Percentiles rank a stretch among this genome's conserved stretches.
Conservation (phyloP, 2,113 vertebrate species). For the Laticauda colubrina region DNA sequence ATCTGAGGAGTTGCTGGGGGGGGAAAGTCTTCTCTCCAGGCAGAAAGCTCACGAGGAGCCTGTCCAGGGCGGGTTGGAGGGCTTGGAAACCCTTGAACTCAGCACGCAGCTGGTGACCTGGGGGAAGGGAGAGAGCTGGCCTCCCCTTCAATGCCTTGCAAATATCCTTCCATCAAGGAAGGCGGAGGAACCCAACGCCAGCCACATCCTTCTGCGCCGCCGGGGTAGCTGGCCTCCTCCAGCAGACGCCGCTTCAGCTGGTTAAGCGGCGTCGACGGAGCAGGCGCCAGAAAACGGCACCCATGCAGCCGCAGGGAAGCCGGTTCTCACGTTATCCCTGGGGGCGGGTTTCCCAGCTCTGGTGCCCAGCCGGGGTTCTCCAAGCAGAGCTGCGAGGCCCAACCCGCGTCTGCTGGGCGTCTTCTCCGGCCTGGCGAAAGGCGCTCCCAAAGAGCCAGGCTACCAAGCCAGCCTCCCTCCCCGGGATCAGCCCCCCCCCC, state of each 20-base stretch:
- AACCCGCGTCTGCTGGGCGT: neutral
- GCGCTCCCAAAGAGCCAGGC: neutral
- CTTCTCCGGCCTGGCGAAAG: neutral
- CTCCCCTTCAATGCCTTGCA: neutral
- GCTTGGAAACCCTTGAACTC: conserved; percentile 40
- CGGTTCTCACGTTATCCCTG: neutral
- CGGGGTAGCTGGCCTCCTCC: neutral
- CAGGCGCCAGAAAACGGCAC: too few species aligned
- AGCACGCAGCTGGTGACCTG: conserved; percentile 35
- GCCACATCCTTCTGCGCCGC: neutral
- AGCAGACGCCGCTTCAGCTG: neutral
- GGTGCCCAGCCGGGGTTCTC: neutral
- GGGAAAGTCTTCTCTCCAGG: conserved; percentile 53
- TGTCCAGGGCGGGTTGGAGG: conserved; percentile 48
- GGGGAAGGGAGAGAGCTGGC: conserved; percentile 15
- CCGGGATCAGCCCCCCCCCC: neutral
- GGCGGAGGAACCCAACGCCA: neutral
- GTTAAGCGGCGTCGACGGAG: too few species aligned
- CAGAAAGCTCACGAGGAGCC: conserved; percentile 50
- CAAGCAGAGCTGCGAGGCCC: neutral
- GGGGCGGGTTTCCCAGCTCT: neutral
- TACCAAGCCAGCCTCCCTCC: too few species aligned
- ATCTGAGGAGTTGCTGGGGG: conserved; percentile 43
- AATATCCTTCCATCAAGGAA: neutral
- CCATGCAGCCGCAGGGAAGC: neutral